Evolutionary conservation across 2,797 vertebrate species (phyloP), one percentile per base, ranked within the genome.

Genomic region (Florisuga fusca): DNA sequence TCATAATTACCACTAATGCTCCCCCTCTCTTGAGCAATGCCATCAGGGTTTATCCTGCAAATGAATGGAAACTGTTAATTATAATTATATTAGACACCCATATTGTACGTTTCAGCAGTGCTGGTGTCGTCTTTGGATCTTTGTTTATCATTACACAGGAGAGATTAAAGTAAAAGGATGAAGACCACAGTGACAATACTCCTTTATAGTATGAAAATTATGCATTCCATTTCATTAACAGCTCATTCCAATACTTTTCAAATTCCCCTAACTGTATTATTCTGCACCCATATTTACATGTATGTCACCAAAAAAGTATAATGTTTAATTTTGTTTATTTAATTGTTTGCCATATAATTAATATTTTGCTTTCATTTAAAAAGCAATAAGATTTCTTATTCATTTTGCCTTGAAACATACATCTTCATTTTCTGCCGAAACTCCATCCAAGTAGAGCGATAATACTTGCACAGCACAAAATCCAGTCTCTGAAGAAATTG

Each of bases 1-100:
- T 96, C 81, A 72, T 97, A 98, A 98, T 98, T 98, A 98, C 90
- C 94, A 95, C 93, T 98, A 97, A 98, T 97, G 96, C 94, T 97
- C 93, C 91, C 83, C 87, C 61, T 87, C 97, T 97, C 95, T 79
- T 95, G 95, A 95, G 96, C 91, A 96, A 97, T 97, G 97, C 97
- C 97, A 98, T 97, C 84, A 79, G 94, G 94, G 75, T 95, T 97
- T 97, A 97, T 96, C 96, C 90, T 97, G 96, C 93, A 98, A 97
- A 97, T 97, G 97, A 97, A 97, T 97, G 95, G 95, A 97, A 98
- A 97, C 94, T 96, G 95, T 98, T 98, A 97, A 97, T 96, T 97
- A 96, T 97, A 97, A 98, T 98, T 98, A 95, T 94, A 97, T 95
- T 97, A 97, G 97, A 97, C 97, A 98, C 94, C 84, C 97, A 91